Conservation (phyloP, 2,888 invertebrate species). For the Erynnis tages region DNA sequence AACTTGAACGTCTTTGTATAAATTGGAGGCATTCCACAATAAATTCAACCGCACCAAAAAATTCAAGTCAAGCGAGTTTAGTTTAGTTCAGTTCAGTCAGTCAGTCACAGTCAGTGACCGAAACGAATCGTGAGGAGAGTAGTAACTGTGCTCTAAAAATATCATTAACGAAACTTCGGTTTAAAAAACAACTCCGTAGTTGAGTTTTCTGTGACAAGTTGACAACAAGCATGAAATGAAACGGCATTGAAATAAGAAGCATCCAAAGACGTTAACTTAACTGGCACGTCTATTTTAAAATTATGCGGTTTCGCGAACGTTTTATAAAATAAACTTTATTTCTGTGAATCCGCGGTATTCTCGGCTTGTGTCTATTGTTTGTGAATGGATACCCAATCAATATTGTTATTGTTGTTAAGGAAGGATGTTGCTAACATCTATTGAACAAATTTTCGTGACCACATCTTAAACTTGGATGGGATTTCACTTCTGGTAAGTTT, state of each 20-base stretch:
- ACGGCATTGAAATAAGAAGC: slow-evolving; percentile 36
- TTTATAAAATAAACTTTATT: slow-evolving; percentile 38
- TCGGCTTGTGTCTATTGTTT: slow-evolving; percentile 60
- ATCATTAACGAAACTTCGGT: slow-evolving; percentile 44
- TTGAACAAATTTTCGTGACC: slow-evolving; percentile 34
- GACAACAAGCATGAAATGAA: slow-evolving; percentile 45
- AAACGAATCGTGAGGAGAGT: slow-evolving; percentile 42
- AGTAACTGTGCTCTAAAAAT: slow-evolving; percentile 51
- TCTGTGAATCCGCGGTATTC: slow-evolving; percentile 60
- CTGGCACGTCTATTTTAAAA: slow-evolving; percentile 27
- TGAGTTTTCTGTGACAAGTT: slow-evolving; percentile 54
- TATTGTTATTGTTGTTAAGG: slow-evolving; percentile 56
- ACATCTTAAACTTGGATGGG: slow-evolving; percentile 63
- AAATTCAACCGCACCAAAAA: slow-evolving; percentile 38
- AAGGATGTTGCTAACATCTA: slow-evolving; percentile 63
- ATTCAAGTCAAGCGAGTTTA: slow-evolving; percentile 44
- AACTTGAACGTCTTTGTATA: slow-evolving; percentile 2
- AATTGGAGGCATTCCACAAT: slow-evolving; percentile 28
- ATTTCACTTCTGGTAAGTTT: slow-evolving; percentile 67
- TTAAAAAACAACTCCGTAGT: slow-evolving; percentile 46
- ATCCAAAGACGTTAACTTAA: slow-evolving; percentile 20
- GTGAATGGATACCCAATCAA: slow-evolving; percentile 53
- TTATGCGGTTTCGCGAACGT: slow-evolving; percentile 31
- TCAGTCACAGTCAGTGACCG: slow-evolving; percentile 50
- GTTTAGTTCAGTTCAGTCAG: slow-evolving; percentile 35